phyloP scores from a whole-genome alignment of 2,888 invertebrate species.

The Phasia obesa region DNA sequence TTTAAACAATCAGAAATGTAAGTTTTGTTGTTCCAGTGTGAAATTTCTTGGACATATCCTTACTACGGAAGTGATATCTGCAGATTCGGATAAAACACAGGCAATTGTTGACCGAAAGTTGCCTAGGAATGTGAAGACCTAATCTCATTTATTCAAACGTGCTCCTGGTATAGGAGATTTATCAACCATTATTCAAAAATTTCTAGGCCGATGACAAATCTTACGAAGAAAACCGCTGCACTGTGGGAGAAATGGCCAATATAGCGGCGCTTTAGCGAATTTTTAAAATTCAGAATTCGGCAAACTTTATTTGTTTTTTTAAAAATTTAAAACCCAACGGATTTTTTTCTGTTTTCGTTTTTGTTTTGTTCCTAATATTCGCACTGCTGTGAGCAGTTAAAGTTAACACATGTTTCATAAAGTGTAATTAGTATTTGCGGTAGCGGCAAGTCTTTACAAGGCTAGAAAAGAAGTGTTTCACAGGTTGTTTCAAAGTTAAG shows the following conservation, averaged over 20 bases:
- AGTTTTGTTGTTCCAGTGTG: conserved; percentile 35
- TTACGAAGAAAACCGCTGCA: conserved; percentile 40
- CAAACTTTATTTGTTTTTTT: too few species aligned
- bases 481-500: too few species aligned
- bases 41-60: conserved; percentile 57
- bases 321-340: too few species aligned
- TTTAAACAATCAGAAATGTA: conserved; percentile 31
- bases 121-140: background rate
- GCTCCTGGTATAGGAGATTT: conserved; percentile 6
- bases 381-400: too few species aligned
- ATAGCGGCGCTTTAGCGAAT: conserved; percentile 1
- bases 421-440: too few species aligned
- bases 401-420: too few species aligned
- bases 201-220: background rate
- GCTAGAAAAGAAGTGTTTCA: too few species aligned
- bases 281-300: background rate
- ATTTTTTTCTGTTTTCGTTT: too few species aligned
- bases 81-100: conserved; percentile 37
- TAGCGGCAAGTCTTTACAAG: too few species aligned
- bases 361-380: too few species aligned
- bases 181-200: background rate
- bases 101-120: conserved; percentile 41
- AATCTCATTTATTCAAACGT: conserved; percentile 22
- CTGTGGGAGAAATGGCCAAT: conserved; percentile 11
- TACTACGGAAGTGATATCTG: conserved; percentile 35